phyloP scores from a whole-genome alignment of 2,888 invertebrate species.

The Sarcophaga rosellei region DNA sequence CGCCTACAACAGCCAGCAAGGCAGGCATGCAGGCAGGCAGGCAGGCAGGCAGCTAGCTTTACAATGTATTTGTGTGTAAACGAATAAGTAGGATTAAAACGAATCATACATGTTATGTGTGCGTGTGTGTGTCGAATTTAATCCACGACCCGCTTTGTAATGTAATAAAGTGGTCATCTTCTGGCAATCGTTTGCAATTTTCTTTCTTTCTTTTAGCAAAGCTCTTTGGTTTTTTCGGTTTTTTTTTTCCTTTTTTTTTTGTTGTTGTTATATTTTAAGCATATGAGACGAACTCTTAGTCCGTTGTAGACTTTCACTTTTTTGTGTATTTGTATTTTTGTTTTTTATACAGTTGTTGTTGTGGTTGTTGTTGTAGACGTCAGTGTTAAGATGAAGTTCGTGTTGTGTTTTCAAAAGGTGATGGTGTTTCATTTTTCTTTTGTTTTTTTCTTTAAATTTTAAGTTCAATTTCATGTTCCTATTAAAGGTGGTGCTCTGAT shows the following conservation, averaged over 20 bases:
- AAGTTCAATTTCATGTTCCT: constrained; percentile 63
- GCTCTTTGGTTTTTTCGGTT: not conserved
- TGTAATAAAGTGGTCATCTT: constrained; percentile 5
- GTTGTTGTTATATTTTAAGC: not conserved
- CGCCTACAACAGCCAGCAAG: constrained; percentile 69
- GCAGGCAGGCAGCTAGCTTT: not conserved
- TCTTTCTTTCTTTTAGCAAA: constrained; percentile 44
- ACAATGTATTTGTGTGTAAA: too few relatives aligned
- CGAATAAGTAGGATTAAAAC: too few relatives aligned
- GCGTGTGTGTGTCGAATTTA: too few relatives aligned
- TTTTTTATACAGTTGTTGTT: constrained; percentile 1
- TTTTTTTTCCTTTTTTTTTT: constrained; percentile 20
- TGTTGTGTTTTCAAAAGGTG: not conserved
- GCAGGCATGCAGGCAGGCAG: constrained; percentile 31
- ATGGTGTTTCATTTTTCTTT: not conserved
- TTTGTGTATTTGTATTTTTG: constrained; percentile 1
- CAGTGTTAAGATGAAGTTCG: not conserved
- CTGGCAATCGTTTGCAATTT: not conserved
- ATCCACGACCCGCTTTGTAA: too few relatives aligned
- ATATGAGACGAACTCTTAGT: too few relatives aligned
- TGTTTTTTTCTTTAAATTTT: constrained; percentile 32
- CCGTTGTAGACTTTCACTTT: constrained; percentile 60
- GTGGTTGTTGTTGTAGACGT: not conserved
- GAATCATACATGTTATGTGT: too few relatives aligned
- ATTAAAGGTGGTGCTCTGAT: constrained; percentile 49